Percentiles rank a stretch among this genome's conserved stretches.
Conservation (phyloP, 1,140 invertebrate species). For the Pachypeltis micranthus region DNA sequence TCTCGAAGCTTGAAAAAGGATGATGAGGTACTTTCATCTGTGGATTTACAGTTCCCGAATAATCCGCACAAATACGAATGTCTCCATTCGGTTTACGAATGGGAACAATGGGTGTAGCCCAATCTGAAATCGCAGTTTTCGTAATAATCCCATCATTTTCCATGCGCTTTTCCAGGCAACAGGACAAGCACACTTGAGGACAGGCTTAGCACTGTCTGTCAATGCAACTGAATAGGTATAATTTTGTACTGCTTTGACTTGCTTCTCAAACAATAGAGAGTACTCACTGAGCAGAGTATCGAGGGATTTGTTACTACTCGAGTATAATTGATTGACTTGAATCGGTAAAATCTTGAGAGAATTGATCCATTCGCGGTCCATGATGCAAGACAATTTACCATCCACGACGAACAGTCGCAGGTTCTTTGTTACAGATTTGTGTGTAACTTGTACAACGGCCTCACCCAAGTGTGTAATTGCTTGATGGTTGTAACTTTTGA, state of each 20-base stretch:
- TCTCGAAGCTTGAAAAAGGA: background rate
- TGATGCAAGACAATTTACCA: background rate
- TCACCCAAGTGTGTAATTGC: background rate
- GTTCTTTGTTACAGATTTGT: background rate
- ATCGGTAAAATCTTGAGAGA: background rate
- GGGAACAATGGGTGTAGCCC: conserved; percentile 40
- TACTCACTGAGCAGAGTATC: background rate
- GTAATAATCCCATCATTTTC: conserved; percentile 31
- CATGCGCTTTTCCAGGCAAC: conserved; percentile 22
- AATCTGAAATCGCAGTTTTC: conserved; percentile 34
- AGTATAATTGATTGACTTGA: background rate
- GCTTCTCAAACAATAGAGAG: background rate
- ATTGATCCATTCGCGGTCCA: background rate
- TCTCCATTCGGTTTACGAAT: conserved; percentile 37
- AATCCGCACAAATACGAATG: conserved; percentile 39
- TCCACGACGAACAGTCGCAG: background rate
- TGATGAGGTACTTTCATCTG: background rate
- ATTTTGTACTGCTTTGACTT: background rate
- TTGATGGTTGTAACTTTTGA: background rate
- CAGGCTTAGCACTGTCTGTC: background rate
- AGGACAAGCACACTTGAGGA: background rate
- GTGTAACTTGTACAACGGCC: background rate
- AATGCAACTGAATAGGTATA: background rate
- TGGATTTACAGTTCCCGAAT: conserved; percentile 36
- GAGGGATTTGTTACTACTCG: background rate